Evolutionary conservation across 2,113 vertebrate genomes (phyloP).

Genomic region (Podilymbus podiceps): DNA sequence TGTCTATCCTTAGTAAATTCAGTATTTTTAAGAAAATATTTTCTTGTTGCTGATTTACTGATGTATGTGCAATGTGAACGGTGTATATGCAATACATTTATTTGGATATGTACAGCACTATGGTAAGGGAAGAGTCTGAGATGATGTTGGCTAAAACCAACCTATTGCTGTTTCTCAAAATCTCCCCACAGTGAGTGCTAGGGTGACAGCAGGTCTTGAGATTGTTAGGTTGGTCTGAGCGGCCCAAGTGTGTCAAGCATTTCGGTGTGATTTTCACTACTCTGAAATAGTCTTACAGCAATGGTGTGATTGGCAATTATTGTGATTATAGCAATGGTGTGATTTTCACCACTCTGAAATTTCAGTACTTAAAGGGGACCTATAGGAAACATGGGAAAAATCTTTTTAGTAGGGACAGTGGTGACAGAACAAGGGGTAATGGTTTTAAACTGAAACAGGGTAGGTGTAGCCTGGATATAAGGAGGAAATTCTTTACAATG

Average conservation of each 20-base stretch:
- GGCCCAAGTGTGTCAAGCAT: neutral
- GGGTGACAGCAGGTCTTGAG: neutral
- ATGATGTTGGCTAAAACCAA: neutral
- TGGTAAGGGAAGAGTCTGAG: neutral
- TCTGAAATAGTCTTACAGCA: neutral
- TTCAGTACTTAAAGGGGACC: too few relatives aligned
- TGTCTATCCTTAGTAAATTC: neutral
- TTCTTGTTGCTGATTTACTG: neutral
- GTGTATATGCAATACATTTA: neutral
- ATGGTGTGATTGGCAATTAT: too few relatives aligned
- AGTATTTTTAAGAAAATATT: neutral
- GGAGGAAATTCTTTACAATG: too few relatives aligned
- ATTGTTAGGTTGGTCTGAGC: neutral
- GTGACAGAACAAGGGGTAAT: too few relatives aligned
- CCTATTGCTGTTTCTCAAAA: neutral
- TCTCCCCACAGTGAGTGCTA: neutral
- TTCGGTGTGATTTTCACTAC: neutral
- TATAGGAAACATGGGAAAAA: too few relatives aligned
- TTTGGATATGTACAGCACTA: neutral
- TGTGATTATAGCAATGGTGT: too few relatives aligned
- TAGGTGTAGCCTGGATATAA: too few relatives aligned
- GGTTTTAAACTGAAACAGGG: too few relatives aligned
- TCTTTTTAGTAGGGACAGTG: too few relatives aligned
- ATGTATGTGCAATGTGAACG: neutral
- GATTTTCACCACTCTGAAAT: too few relatives aligned